Percentiles rank a stretch among this genome's conserved stretches.
phyloP scores from a whole-genome alignment of 2,888 invertebrate species.

The Ichneumoninae sp. region DNA sequence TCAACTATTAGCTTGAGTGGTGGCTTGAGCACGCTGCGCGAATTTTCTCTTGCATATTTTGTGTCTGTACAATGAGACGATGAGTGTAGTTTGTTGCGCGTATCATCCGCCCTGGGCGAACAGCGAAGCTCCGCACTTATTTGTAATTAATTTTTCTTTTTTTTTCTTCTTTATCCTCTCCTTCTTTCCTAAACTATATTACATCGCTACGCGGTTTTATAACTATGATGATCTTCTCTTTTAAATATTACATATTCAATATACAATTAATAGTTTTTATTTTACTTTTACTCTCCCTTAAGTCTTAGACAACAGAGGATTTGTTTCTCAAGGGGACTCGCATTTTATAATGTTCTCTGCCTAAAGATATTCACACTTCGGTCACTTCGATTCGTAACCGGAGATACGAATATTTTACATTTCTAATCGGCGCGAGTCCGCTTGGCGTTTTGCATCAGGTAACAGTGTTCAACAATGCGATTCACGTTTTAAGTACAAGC shows the following conservation, averaged over 20 bases:
- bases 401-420: slow-evolving; percentile 10
- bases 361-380: not conserved
- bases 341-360: slow-evolving; percentile 1
- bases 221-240: slow-evolving; percentile 40
- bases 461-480: slow-evolving; percentile 63
- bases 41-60: slow-evolving; percentile 21
- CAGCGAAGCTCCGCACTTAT: slow-evolving; percentile 61
- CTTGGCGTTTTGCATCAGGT: slow-evolving; percentile 49
- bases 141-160: slow-evolving; percentile 1
- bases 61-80: slow-evolving; percentile 58
- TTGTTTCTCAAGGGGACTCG: slow-evolving; percentile 13
- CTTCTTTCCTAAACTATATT: slow-evolving; percentile 44
- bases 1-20: slow-evolving; percentile 46
- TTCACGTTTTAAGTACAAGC: slow-evolving; percentile 46
- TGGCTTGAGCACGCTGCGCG: slow-evolving; percentile 51
- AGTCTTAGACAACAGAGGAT: slow-evolving; percentile 43
- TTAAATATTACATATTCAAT: slow-evolving; percentile 43
- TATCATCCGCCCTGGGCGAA: slow-evolving; percentile 64
- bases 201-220: slow-evolving; percentile 37
- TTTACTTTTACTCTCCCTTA: slow-evolving; percentile 45
- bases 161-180: slow-evolving; percentile 1
- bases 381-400: not conserved
- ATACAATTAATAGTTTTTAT: slow-evolving; percentile 47
- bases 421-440: slow-evolving; percentile 33
- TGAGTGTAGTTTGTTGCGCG: slow-evolving; percentile 37